Evolutionary conservation across 2,888 invertebrate genomes (phyloP), one percentile per base, ranked within the genome.

Genomic region (Bembecia ichneumoniformis): DNA sequence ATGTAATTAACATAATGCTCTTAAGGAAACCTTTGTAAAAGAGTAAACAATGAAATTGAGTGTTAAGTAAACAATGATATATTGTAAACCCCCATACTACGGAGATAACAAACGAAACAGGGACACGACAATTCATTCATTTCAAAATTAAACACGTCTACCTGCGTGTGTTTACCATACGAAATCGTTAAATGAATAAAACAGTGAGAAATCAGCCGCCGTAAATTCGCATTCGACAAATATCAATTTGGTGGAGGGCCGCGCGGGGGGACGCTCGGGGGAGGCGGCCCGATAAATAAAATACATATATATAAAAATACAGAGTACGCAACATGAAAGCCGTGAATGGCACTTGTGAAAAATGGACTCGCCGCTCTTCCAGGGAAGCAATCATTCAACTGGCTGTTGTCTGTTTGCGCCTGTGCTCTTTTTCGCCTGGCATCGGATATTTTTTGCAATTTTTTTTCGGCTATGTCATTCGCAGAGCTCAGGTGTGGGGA

Each of bases 281-380:
- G 28, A 28, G 28, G 28, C 28, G 28, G 28, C 28, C 28, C 28
- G 28, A 28, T 28, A 28, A 82, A 82, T 84, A 83, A 84, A 80
- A 83, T 84, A 82, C 73, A 77, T 62, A 78, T 70, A 82, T 80
- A 78, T 75, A 80, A 77, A 79, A 64, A 82, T 78, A 84, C 73
- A 80, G 73, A 75, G 80, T 76, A 77, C 79, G 75, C 71, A 78
- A 78, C 78, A 77, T 81, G 81, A 81, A 84, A 82, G 82, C 84
- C 75, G 78, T 78, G 84, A 87, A 87, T 87, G 84, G 84, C 87
- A 87, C 87, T 87, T 81, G 84, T 87, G 87, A 87, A 87, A 87
- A 87, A 87, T 87, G 87, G 87, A 87, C 87, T 84, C 80, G 81
- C 82, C 84, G 81, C 86, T 83, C 84, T 86, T 84, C 78, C 82